Percentiles rank a stretch among this genome's conserved stretches.
Conservation (phyloP, 2,797 vertebrate genomes). For the Chaenodraco wilsoni region DNA sequence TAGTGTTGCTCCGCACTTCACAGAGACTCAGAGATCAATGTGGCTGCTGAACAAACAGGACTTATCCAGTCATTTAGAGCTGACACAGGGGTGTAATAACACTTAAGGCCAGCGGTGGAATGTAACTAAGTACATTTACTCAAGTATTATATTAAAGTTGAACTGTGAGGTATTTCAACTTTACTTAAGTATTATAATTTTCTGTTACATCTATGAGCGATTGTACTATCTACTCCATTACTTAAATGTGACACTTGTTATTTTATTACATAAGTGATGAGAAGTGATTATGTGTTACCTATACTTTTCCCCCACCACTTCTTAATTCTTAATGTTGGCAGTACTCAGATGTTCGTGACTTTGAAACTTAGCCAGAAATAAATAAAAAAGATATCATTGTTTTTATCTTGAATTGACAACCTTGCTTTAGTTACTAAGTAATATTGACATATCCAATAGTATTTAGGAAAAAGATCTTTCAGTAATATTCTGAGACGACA, state of each 20-base stretch:
- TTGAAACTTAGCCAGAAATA: neutral
- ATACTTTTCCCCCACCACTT: neutral
- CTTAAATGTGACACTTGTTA: too few species aligned
- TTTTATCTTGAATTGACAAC: neutral
- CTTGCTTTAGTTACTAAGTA: neutral
- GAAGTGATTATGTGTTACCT: too few species aligned
- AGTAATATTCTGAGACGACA: neutral
- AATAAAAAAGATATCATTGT: too few species aligned
- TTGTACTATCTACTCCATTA: too few species aligned
- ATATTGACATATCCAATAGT: neutral
- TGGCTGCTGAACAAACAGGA: neutral
- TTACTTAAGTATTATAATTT: too few species aligned
- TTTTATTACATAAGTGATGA: too few species aligned
- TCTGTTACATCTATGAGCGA: too few species aligned
- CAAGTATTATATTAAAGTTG: too few species aligned
- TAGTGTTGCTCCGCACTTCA: conserved; percentile 44
- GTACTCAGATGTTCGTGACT: neutral
- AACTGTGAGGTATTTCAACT: too few species aligned
- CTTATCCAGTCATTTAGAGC: neutral
- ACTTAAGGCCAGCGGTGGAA: too few species aligned
- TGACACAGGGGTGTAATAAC: neutral
- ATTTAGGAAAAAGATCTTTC: neutral
- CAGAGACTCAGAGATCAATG: conserved; percentile 12
- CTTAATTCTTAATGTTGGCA: neutral
- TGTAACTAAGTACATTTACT: too few species aligned